Evolutionary conservation across 1,140 invertebrate species (phyloP).

Genomic region (Eueides isabella): DNA sequence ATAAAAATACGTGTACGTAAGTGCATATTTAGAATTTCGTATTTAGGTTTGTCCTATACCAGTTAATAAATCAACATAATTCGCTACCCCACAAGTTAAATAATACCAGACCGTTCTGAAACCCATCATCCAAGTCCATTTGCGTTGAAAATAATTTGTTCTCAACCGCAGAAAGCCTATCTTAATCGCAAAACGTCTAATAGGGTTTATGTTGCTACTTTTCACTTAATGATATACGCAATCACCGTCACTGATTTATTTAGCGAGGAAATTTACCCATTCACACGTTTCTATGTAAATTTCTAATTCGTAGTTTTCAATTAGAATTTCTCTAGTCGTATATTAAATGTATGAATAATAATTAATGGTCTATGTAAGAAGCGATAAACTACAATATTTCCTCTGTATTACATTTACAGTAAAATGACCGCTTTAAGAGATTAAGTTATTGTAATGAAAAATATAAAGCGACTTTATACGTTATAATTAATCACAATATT

Average conservation of each 20-base stretch:
- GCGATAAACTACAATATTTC: background rate
- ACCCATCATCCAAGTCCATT: slow-evolving; percentile 27
- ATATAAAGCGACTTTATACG: too few relatives aligned
- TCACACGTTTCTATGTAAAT: slow-evolving; percentile 54
- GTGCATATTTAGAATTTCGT: background rate
- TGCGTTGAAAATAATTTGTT: slow-evolving; percentile 39
- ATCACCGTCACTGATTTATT: slow-evolving; percentile 48
- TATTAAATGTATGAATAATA: slow-evolving; percentile 3
- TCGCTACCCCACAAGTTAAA: slow-evolving; percentile 1
- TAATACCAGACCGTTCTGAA: slow-evolving; percentile 8
- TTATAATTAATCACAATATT: too few relatives aligned
- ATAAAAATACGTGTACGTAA: too few relatives aligned
- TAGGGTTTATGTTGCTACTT: slow-evolving; percentile 37
- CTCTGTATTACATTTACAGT: background rate
- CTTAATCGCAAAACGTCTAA: slow-evolving; percentile 44
- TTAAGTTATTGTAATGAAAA: too few relatives aligned
- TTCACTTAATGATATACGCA: slow-evolving; percentile 52
- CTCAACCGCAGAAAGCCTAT: slow-evolving; percentile 38
- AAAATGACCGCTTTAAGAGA: background rate
- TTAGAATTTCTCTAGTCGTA: slow-evolving; percentile 43
- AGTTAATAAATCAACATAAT: slow-evolving; percentile 1
- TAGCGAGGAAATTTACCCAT: slow-evolving; percentile 41
- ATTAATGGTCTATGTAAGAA: background rate
- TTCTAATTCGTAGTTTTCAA: slow-evolving; percentile 51
- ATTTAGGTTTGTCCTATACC: background rate